These are phyloP conservation scores for Papilio polyxenes DNA, from an alignment of 1,140 invertebrate genomes.

Conservation along the genomic window DNA sequence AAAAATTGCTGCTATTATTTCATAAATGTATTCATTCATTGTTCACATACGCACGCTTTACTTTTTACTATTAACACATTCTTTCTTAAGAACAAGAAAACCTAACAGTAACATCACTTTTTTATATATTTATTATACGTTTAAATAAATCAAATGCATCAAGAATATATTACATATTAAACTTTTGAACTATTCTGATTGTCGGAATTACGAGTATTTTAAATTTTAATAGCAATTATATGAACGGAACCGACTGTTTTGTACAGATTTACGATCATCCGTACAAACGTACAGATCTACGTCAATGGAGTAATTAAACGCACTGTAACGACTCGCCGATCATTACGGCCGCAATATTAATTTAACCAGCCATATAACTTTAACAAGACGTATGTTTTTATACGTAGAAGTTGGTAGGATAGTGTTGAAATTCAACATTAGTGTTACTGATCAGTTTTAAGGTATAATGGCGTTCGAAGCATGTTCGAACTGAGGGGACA, in stretches of 20 bases:
- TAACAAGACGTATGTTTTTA: background rate
- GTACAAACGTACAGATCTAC: constrained; percentile 42
- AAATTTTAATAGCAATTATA: constrained; percentile 52
- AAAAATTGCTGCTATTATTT: constrained; percentile 23
- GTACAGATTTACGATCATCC: constrained; percentile 53
- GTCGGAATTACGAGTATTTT: background rate
- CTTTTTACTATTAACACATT: background rate
- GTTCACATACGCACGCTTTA: background rate
- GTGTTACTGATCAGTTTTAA: too few species aligned
- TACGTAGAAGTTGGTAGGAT: background rate
- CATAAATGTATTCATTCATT: background rate
- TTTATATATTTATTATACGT: too few species aligned
- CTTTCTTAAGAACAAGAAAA: background rate
- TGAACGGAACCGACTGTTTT: constrained; percentile 52
- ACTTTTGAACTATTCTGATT: background rate
- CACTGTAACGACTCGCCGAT: constrained; percentile 37
- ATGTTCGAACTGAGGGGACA: too few species aligned
- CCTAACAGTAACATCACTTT: too few species aligned
- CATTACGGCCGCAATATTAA: constrained; percentile 29
- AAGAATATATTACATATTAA: background rate
- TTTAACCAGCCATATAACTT: constrained; percentile 23
- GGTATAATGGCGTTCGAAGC: too few species aligned
- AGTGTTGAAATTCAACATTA: background rate
- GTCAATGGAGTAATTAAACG: constrained; percentile 52
- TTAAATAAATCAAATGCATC: too few species aligned